Percentiles rank a stretch among this genome's conserved stretches.
Conservation (phyloP, 2,797 vertebrate species). For the Acomys russatus region DNA sequence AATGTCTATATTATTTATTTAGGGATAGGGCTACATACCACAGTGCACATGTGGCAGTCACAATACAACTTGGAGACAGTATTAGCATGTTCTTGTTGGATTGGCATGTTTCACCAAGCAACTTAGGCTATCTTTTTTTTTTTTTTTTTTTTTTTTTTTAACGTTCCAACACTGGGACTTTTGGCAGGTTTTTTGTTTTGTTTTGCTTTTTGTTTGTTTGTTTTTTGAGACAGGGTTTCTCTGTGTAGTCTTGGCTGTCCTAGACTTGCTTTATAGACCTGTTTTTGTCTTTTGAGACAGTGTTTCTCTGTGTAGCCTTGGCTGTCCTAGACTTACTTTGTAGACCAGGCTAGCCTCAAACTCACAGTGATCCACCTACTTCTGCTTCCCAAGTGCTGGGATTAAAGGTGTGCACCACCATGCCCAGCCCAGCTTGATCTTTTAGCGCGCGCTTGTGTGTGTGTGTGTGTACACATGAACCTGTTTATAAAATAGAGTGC, state of each 20-base stretch:
- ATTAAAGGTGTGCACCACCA: no score
- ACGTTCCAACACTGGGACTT: not conserved
- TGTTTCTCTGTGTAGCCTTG: no score
- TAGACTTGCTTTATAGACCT: no score
- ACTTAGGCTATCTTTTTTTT: not conserved
- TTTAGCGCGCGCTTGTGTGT: no score
- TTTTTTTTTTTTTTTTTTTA: not conserved
- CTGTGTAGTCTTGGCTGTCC: no score
- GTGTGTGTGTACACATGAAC: not conserved
- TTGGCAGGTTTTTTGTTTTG: not conserved
- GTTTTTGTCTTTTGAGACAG: no score
- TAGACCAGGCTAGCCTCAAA: no score
- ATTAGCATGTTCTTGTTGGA: not conserved
- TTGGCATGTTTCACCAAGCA: not conserved
- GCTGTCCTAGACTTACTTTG: no score
- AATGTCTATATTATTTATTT: not conserved
- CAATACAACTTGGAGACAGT: not conserved
- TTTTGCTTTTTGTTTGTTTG: not conserved
- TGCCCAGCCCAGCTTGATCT: no score
- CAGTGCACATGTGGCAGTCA: not conserved
- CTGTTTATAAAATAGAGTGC: not conserved
- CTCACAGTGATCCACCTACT: no score
- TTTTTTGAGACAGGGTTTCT: no score
- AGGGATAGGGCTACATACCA: not conserved
- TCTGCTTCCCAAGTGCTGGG: no score